A percentile compares a stretch with the other conserved stretches of the same genome.
These are phyloP conservation scores for Eudemis profundana DNA, from an alignment of 2,888 invertebrate genomes.

Conservation along the genomic window DNA sequence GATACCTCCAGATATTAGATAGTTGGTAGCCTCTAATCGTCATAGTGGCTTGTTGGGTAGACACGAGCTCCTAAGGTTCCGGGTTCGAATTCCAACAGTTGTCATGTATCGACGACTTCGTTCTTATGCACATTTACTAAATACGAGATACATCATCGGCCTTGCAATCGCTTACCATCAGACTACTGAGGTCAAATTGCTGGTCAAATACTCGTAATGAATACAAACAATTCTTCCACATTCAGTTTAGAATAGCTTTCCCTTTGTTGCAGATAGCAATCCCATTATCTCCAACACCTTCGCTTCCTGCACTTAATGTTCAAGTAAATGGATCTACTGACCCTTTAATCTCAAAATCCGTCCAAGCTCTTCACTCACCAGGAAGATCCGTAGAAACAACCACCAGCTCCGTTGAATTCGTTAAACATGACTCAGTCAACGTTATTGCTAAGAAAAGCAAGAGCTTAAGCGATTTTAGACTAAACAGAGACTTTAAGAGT, in stretches of 20 bases:
- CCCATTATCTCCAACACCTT: conserved; percentile 54
- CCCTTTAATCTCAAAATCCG: conserved; percentile 45
- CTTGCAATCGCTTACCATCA: no score
- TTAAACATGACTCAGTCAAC: conserved; percentile 33
- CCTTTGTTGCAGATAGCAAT: conserved; percentile 67
- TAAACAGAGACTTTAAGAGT: conserved; percentile 49
- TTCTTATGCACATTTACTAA: no score
- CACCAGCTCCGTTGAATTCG: conserved; percentile 54
- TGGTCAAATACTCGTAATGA: no score
- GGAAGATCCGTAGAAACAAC: conserved; percentile 57
- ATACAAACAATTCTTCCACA: no score
- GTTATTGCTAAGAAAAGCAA: conserved; percentile 53
- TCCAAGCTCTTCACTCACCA: conserved; percentile 51
- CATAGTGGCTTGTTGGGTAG: no score
- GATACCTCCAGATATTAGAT: no score
- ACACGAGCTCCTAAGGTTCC: no score
- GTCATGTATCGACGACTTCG: no score
- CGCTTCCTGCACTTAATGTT: conserved; percentile 45
- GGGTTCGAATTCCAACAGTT: no score
- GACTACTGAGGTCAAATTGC: no score
- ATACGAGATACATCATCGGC: no score
- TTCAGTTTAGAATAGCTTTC: not conserved
- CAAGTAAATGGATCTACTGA: conserved; percentile 2
- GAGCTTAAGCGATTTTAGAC: conserved; percentile 59
- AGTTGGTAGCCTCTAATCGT: no score